These are phyloP conservation scores for Mythimna ferrago DNA, from an alignment of 2,888 invertebrate species.

Conservation along the genomic window DNA sequence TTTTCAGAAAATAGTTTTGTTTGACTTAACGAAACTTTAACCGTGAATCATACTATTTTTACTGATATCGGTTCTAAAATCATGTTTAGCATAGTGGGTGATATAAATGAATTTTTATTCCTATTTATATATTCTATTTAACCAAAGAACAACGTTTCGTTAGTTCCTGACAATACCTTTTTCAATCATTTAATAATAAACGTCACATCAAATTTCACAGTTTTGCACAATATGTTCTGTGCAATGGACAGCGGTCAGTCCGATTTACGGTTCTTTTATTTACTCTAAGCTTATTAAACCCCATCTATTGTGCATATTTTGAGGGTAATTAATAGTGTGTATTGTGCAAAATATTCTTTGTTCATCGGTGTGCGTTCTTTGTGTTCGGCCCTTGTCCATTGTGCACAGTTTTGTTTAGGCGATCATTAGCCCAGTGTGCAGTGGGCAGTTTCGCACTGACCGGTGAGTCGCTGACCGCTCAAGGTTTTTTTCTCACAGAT, in stretches of 20 bases:
- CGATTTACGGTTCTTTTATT: constrained; percentile 84
- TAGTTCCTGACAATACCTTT: constrained; percentile 38
- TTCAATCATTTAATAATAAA: constrained; percentile 71
- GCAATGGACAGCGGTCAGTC: constrained; percentile 84
- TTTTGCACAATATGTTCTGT: constrained; percentile 67
- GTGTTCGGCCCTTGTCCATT: constrained; percentile 78
- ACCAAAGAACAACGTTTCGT: constrained; percentile 36
- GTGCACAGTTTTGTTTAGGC: constrained; percentile 81
- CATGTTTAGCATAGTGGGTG: too few relatives aligned
- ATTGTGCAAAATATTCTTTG: constrained; percentile 88
- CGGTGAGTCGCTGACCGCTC: constrained; percentile 77
- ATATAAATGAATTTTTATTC: constrained; percentile 7
- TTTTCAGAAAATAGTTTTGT: too few relatives aligned
- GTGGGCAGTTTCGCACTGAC: constrained; percentile 87
- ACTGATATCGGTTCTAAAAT: background rate
- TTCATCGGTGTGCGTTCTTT: constrained; percentile 81
- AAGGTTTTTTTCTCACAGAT: constrained; percentile 81
- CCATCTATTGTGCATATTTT: constrained; percentile 82
- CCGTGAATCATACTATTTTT: too few relatives aligned
- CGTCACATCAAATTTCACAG: constrained; percentile 82
- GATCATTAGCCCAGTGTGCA: constrained; percentile 89
- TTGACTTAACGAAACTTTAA: too few relatives aligned
- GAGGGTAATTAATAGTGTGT: constrained; percentile 89
- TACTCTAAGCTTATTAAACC: constrained; percentile 89
- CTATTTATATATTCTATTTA: constrained; percentile 12